These are phyloP conservation scores for Unio pictorum DNA, from an alignment of 2,888 invertebrate genomes.

Conservation along the genomic window DNA sequence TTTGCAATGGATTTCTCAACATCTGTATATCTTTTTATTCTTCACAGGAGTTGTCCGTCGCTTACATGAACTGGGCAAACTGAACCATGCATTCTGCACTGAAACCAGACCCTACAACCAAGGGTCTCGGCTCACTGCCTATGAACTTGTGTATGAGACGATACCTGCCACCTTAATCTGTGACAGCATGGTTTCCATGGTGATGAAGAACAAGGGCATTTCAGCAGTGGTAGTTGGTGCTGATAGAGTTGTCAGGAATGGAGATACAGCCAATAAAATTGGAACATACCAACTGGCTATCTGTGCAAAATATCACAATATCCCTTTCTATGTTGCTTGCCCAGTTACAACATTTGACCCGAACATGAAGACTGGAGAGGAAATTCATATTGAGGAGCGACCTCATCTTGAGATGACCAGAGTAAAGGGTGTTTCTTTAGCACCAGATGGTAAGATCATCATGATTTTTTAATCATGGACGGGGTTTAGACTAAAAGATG, in stretches of 20 bases:
- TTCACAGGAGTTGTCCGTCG: slow-evolving; percentile 84
- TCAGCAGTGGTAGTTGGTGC: slow-evolving; percentile 97
- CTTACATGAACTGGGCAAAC: slow-evolving; percentile 76
- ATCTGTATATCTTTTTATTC: too few species aligned
- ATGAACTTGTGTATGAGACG: slow-evolving; percentile 85
- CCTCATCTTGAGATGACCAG: slow-evolving; percentile 93
- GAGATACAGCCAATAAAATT: slow-evolving; percentile 99
- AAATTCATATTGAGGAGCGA: slow-evolving; percentile 94
- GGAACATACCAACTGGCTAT: slow-evolving; percentile 87
- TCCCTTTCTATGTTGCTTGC: slow-evolving; percentile 96
- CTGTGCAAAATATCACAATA: slow-evolving; percentile 88
- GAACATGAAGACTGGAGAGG: slow-evolving; percentile 83
- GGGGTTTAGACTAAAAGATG: not conserved
- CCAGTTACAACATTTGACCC: slow-evolving; percentile 92
- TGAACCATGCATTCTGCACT: slow-evolving; percentile 93
- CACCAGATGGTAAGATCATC: slow-evolving; percentile 81
- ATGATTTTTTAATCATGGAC: not conserved
- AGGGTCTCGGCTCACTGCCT: slow-evolving; percentile 89
- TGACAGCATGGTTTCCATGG: slow-evolving; percentile 94
- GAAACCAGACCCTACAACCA: slow-evolving; percentile 99
- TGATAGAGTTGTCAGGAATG: slow-evolving; percentile 95
- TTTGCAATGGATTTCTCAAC: too few species aligned
- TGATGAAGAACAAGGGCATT: slow-evolving; percentile 88
- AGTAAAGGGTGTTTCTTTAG: slow-evolving; percentile 88
- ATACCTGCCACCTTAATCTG: slow-evolving; percentile 94